Base-by-base conservation (phyloP, 2,888 invertebrate genomes). In the Polyommatus icarus region DNA sequence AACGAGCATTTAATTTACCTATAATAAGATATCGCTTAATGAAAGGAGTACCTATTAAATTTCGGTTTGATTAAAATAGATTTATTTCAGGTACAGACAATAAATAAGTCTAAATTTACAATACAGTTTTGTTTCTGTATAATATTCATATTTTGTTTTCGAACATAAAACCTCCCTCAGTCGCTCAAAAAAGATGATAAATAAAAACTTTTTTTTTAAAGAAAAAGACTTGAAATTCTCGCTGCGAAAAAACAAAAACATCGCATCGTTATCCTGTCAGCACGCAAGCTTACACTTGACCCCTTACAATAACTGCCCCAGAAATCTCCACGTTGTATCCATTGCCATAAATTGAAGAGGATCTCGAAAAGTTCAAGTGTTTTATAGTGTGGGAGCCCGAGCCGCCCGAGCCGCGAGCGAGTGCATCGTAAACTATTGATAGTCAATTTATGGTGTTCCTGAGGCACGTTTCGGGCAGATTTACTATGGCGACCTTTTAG, bases 361-460 rank as follows among this genome's bases (percentile, higher is more conserved):
- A 81, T 80, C 81, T 80, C 81, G 79, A 80, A 83, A 83, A 84
- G 81, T 83, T 83, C 81, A 84, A 87, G 87, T 85, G 87, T 86
- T 83, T 85, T 84, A 85, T 83, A 83, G 84, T 83, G 81, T 81
- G 79, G 83, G 84, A 87, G 84, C 84, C 84, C 6, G 67, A 32
- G 67, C 67, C 67, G 29, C 12, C 61, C 86, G 86, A 88, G 88
- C 90, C 91, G 90, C 88, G 90, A 88, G 86, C 29, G 87, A 87
- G 87, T 83, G 87, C 87, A 87, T 91, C 90, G 91, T 92, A 92
- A 92, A 92, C 87, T 89, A 89, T 90, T 89, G 89, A 91, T 89
- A 87, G 90, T 85, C 91, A 90, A 92, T 93, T 92, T 93, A 93
- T 92, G 87, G 91, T 84, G 86, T 88, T 87, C 88, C 87, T 88